Conservation (phyloP, 2,797 vertebrate species). For the Arctocebus calabarensis region DNA sequence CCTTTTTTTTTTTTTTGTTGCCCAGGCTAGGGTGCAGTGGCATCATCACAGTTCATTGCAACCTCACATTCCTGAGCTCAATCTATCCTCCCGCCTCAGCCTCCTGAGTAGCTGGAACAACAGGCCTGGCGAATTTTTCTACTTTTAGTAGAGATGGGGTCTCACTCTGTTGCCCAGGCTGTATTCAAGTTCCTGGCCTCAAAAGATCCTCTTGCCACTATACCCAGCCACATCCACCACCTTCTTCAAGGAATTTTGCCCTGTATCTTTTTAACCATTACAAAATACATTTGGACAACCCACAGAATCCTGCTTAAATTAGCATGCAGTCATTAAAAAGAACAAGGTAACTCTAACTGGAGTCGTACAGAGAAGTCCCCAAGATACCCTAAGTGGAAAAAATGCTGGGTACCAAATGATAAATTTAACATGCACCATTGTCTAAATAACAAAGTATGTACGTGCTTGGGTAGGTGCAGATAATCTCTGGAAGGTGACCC, state of each 20-base stretch:
- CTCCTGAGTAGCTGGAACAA: background rate
- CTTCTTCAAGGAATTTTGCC: constrained; percentile 50
- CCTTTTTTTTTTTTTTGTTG: background rate
- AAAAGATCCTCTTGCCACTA: background rate
- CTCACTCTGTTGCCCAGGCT: background rate
- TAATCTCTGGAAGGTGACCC: background rate
- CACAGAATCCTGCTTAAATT: constrained; percentile 16
- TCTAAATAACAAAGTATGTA: background rate
- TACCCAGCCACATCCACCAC: no score
- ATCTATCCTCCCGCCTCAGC: background rate
- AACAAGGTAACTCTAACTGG: background rate
- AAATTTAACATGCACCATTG: background rate
- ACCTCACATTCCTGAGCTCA: background rate
- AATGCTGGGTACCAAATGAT: background rate
- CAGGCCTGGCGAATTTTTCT: background rate
- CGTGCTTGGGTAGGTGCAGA: background rate
- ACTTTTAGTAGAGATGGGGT: background rate
- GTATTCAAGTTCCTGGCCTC: background rate
- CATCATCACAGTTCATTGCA: background rate
- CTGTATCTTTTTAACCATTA: constrained; percentile 36
- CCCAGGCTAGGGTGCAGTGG: background rate
- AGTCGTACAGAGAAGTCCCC: background rate
- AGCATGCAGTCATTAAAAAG: background rate
- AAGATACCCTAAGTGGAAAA: background rate
- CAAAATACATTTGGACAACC: constrained; percentile 23